Base-by-base conservation (phyloP, 2,797 vertebrate genomes). In the Sebastiscus tertius region DNA sequence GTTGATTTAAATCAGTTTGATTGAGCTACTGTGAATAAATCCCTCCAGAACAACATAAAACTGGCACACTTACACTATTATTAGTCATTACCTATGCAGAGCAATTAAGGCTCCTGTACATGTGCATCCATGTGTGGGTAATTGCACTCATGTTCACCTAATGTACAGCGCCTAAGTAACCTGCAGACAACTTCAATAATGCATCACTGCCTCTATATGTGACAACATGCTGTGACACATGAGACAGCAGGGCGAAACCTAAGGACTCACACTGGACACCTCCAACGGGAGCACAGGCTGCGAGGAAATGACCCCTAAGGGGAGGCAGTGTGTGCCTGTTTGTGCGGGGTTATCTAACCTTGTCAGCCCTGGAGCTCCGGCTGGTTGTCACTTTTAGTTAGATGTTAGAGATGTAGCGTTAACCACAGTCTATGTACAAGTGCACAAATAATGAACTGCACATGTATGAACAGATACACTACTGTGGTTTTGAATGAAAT, bases 171-270 rank as follows among this genome's bases (percentile, higher is more conserved):
- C 7, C 75, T 14, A 27, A 88, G 65, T 74, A 79, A 91, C 85
- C 84, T 64, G 72, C 88, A 81, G 86, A 81, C 75, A 22, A 60
- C 33, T 9, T 95, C 68, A 94, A 95, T 95, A 94, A 95, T 92
- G 60, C 84, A 95, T 93, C 67, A 24, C 20, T 18, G 56, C 20
- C 62, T 80, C 81, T 87, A 78, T 86, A 84, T 56, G 83, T 79
- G 89, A 90, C 90, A 93, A 93, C 88, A 85, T 55, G 73, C 78
- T 61, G 76, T 52, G 91, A 94, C 90, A 94, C 90, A 79, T 42
- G 91, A 94, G 89, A 93, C 83, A 75, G 13, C n/a, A 85, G 85
- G 79, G 80, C 3, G 90, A 94, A 93, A 94, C 89, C 83, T 27
- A 80, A 91, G 86, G 79, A 88, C 86, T 82, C 72, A 62, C 85